A percentile compares a stretch with the other conserved stretches of the same genome.
Evolutionary conservation across 2,888 invertebrate genomes (phyloP).

Genomic region (Neoitamus cyanurus): DNA sequence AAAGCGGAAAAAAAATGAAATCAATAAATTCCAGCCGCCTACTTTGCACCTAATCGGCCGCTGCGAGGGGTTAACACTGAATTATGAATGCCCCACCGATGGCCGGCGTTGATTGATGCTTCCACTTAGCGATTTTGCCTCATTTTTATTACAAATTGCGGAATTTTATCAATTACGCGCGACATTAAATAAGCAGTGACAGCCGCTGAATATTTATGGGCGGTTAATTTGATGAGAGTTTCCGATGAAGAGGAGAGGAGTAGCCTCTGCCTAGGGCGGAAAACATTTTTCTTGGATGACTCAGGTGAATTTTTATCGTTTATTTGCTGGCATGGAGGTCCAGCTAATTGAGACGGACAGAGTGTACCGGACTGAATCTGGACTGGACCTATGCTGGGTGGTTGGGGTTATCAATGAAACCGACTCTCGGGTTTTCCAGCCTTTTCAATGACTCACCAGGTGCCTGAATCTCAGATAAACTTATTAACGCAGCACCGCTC

Average conservation of each 20-base stretch:
- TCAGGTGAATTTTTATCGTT: not conserved
- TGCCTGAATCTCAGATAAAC: not conserved
- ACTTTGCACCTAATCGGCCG: not conserved
- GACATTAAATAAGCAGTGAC: not conserved
- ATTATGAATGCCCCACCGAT: not conserved
- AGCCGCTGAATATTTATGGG: not conserved
- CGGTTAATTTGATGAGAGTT: not conserved
- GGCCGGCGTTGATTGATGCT: not conserved
- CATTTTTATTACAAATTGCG: conserved; percentile 5
- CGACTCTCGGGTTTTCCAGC: not conserved
- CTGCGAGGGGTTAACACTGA: not conserved
- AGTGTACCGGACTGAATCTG: not conserved
- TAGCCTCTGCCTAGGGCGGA: not conserved
- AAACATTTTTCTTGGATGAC: not conserved
- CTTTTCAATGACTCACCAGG: not conserved
- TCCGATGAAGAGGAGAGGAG: not conserved
- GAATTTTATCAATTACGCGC: conserved; percentile 1
- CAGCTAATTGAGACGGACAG: not conserved
- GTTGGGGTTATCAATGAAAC: not conserved
- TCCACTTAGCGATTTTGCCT: not conserved
- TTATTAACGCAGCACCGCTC: not conserved
- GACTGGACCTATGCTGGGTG: not conserved
- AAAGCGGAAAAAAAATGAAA: not conserved
- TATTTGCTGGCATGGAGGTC: not conserved
- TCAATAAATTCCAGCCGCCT: not conserved